Conservation (phyloP, 2,113 vertebrate species). For the Elanoides forficatus region DNA sequence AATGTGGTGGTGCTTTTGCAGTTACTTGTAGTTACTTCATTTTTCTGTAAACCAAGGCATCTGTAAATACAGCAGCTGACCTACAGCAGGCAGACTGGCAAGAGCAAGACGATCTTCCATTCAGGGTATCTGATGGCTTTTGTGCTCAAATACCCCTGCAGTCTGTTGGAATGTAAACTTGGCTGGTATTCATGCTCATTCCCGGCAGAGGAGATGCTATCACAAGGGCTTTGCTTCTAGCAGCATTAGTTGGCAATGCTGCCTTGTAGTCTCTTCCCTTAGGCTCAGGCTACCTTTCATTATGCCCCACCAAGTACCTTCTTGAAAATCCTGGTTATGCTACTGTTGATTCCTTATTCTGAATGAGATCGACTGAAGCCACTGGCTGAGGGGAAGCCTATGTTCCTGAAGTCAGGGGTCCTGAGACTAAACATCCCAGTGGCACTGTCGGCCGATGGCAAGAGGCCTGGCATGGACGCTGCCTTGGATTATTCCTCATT, state of each 20-base stretch:
- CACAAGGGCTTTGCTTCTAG: not conserved
- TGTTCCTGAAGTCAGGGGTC: not conserved
- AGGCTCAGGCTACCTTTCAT: not conserved
- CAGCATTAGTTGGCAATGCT: not conserved
- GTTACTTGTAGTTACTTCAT: not conserved
- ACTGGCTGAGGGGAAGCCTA: not conserved
- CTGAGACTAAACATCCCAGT: not conserved
- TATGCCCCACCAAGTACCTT: not conserved
- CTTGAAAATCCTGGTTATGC: not conserved
- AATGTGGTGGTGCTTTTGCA: not conserved
- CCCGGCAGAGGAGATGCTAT: not conserved
- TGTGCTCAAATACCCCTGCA: not conserved
- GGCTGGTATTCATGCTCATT: not conserved
- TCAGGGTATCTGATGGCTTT: not conserved
- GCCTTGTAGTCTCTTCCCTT: not conserved
- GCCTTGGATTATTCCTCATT: slow-evolving; percentile 2
- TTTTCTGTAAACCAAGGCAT: not conserved
- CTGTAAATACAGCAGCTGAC: not conserved
- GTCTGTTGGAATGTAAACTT: not conserved
- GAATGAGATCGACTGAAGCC: not conserved
- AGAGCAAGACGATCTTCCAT: not conserved
- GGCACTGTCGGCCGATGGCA: accelerated
- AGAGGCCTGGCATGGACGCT: not conserved
- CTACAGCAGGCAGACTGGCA: not conserved
- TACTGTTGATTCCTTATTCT: not conserved